Base-by-base conservation (phyloP, 2,797 vertebrate genomes). In the Rhinogobio ventralis region DNA sequence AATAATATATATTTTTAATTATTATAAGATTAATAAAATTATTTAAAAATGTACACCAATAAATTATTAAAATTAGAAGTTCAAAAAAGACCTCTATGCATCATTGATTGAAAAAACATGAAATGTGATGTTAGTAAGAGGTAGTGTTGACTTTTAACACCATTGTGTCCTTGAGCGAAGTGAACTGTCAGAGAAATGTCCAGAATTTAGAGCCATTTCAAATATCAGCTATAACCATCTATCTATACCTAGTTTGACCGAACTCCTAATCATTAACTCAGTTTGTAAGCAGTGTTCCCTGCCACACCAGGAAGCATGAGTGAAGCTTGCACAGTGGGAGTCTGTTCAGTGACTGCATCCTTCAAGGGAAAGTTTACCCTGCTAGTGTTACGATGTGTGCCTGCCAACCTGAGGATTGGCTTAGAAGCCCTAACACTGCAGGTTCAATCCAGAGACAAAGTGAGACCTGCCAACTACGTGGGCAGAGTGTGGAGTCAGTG, bases 361-460 rank as follows among this genome's bases (percentile, higher is more conserved):
- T 79, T 82, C 51, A 85, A 82, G 81, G 81, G 55, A 85, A 89
- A 86, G 81, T 81, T 85, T 88, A 86, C 87, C 23, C 84, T 45
- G 82, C 82, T 49, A 45, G 82, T 60, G 82, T 82, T 49, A 45
- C 49, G 71, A 39, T 3, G 67, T 46, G 51, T 25, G 68, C 69
- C 74, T 85, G 88, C 88, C 88, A 89, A 81, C 53, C 45, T 67
- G 77, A 60, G 72, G 73, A 85, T 79, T 87, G 85, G 73, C 81
- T 85, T 64, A 71, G 51, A 66, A 64, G 66, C 73, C 77, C 20
- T 49, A 87, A 62, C 69, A 80, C 60, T 84, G 82, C 82, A 85
- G 86, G 85, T 86, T 83, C 62, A 87, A 80, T 88, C 69, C 84
- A 39, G 76, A 86, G 73, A 64, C 71, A n/a, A 51, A 74, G 67